Percentiles rank a stretch among this genome's conserved stretches.
Conservation (phyloP, 2,113 vertebrate genomes). For the Melanostigma gelatinosum region DNA sequence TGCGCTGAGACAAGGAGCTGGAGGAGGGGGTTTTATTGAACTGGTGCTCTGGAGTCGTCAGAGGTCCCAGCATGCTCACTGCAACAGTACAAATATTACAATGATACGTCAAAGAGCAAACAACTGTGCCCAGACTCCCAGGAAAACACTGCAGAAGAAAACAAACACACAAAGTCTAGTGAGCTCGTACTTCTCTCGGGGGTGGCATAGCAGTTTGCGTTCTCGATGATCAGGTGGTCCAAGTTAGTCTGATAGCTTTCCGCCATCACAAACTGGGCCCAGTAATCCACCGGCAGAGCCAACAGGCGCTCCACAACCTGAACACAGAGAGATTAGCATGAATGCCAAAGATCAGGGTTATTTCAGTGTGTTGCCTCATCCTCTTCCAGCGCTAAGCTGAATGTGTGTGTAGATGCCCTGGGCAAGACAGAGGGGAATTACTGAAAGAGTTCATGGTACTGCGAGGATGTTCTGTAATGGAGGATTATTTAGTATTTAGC, state of each 20-base stretch:
- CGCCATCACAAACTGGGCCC: constrained; percentile 90
- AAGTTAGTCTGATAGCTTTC: constrained; percentile 85
- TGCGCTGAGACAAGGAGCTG: constrained; percentile 92
- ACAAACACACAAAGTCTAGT: neutral
- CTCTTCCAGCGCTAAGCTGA: neutral
- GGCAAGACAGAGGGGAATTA: constrained; percentile 26
- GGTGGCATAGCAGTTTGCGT: constrained; percentile 89
- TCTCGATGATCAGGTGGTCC: constrained; percentile 89
- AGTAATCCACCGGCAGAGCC: constrained; percentile 88
- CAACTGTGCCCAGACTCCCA: neutral
- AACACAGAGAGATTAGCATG: constrained; percentile 5
- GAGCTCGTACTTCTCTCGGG: constrained; percentile 89
- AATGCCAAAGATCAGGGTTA: neutral
- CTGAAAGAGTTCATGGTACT: neutral
- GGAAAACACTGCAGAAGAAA: neutral
- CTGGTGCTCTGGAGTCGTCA: constrained; percentile 95
- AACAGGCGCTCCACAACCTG: constrained; percentile 94
- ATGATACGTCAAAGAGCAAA: constrained; percentile 8
- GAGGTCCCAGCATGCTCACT: constrained; percentile 94
- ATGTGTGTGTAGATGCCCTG: neutral
- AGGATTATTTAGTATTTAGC: neutral
- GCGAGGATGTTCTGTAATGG: neutral
- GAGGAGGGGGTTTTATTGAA: constrained; percentile 92
- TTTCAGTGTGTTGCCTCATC: constrained; percentile 60
- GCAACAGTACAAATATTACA: constrained; percentile 50